Base-by-base conservation (phyloP, 2,888 invertebrate genomes). In the Callosobruchus maculatus region DNA sequence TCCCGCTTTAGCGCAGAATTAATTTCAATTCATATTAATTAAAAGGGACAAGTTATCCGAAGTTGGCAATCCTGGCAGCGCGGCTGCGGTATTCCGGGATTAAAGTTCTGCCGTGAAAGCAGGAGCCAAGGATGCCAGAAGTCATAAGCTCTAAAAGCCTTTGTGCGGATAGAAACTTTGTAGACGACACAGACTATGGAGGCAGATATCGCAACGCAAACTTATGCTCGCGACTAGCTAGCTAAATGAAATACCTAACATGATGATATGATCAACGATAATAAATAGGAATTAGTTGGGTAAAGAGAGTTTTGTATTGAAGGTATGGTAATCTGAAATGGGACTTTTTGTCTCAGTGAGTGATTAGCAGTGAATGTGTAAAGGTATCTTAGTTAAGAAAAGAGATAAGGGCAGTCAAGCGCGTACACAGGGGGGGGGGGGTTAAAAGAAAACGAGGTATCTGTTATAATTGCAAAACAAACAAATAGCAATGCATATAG, bases 21-120 rank as follows among this genome's bases (percentile, higher is more conserved):
- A 49, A 49, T 49, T 79, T 80, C 80, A 79, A 78, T 81, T 77
- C 77, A 75, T 80, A 77, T 80, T 80, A 80, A 80, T 80, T 79
- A 77, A 74, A 20, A 20, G 72, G 73, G 76, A 49, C 49, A 49
- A 79, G 78, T 80, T 80, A 76, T 78, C 77, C 71, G 74, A 79
- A 80, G 78, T 80, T 79, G 74, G 72, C 75, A 80, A 80, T 80
- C 80, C 80, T 75, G 49, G 13, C 49, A 13, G 49, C 49, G 49
- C 13, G 49, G 49, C 49, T 49, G 76, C 76, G 80, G 79, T 78
- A 78, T 81, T 80, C 76, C 78, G 73, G 81, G 81, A 80, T 81
- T 80, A 81, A 74, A 77, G 72, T 72, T 49, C 49, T 13, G 49
- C 49, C 49, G 49, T 49, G 49, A 13, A 73, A 75, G 78, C 75